Base-by-base conservation (phyloP, 2,888 invertebrate genomes). In the Lithophane leautieri region DNA sequence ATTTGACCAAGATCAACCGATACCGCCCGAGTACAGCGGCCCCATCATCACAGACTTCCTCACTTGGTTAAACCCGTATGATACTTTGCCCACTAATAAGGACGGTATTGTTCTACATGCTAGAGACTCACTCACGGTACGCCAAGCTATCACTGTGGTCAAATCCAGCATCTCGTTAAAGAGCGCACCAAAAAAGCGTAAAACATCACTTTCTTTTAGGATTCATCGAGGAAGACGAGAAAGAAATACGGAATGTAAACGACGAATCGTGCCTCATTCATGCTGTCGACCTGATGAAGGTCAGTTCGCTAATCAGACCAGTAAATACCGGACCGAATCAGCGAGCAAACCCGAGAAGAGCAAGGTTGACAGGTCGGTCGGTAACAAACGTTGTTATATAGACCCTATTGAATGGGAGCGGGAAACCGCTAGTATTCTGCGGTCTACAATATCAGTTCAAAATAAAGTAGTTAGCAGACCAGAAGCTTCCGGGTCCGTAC, bases 21-120 rank as follows among this genome's bases (percentile, higher is more conserved):
- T 95, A 25, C 95, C 95, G n/a, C 84, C 96, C 19, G 95, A 95
- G 88, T 97, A 97, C 85, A 97, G 94, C 60, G 98, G 98, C 22
- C 98, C 98, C 0, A 97, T 97, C 22, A 97, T 98, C 82, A 97
- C 97, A 50, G 98, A 98, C 86, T 95, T 98, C 78, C 97, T 98
- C 68, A 97, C 97, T 52, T 97, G 98, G 95, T 90, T 98, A 52
- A 97, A 97, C 88, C 97, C 97, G 25, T 97, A 94, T 78, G 96
- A 95, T 76, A 90, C 92, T 19, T 83, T 94, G 65, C 94, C 94
- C 65, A 94, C 92, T 58, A 94, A 94, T 81, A 95, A 93, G 85
- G 94, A 95, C 56, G 95, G 95, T 52, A 89, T 96, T 50, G 78
- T 95, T 62, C 66, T 95, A 76, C 93, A 89, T 1, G 90, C 93